phyloP scores from a whole-genome alignment of 2,113 vertebrate genomes.

The Nothoprocta perdicaria region DNA sequence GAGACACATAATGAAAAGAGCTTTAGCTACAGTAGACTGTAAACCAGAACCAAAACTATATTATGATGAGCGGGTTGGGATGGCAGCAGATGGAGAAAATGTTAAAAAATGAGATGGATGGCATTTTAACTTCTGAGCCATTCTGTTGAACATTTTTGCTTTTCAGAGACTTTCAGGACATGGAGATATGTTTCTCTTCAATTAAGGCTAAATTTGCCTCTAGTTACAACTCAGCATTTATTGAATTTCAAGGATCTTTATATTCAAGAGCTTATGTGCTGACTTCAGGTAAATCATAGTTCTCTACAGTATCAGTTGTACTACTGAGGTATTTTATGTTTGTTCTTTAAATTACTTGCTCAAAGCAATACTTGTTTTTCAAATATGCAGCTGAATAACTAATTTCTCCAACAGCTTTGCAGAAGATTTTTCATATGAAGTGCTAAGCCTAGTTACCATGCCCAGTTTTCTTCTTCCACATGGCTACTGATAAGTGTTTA shows the following conservation, averaged over 20 bases:
- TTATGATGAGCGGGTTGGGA: conserved; percentile 18
- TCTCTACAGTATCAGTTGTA: not conserved
- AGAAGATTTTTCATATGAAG: not conserved
- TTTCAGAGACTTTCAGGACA: conserved; percentile 33
- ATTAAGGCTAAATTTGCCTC: conserved; percentile 17
- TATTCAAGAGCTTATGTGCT: conserved; percentile 19
- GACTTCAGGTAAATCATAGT: conserved; percentile 51
- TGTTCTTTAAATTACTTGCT: conserved; percentile 49
- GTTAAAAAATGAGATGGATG: not conserved
- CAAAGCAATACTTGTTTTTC: conserved; percentile 39
- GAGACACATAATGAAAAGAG: not conserved
- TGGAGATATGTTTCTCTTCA: conserved; percentile 5
- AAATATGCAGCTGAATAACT: conserved; percentile 28
- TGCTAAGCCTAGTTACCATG: not conserved
- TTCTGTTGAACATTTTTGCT: not conserved
- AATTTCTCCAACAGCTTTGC: conserved; percentile 12
- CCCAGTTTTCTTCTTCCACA: not conserved
- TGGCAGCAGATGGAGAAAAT: conserved; percentile 40
- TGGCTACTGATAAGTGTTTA: not conserved
- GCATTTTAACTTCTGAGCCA: conserved; percentile 43
- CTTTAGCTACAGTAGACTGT: not conserved
- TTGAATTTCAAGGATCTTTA: conserved; percentile 17
- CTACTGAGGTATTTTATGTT: conserved; percentile 29
- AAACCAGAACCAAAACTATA: conserved; percentile 22
- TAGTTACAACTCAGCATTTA: conserved; percentile 36